These are phyloP conservation scores for Cydia splendana DNA, from an alignment of 1,140 invertebrate genomes.

Conservation along the genomic window DNA sequence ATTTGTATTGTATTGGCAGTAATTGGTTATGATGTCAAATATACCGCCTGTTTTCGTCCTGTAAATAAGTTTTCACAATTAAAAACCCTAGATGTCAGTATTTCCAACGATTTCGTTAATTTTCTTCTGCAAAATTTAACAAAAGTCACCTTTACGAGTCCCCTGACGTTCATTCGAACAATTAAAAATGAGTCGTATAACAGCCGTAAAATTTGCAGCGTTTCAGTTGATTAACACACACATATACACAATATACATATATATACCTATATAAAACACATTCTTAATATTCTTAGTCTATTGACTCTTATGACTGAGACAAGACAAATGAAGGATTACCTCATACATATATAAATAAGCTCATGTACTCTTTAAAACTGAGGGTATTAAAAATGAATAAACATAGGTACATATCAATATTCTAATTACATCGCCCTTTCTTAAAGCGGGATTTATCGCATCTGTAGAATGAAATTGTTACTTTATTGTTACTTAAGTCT, in stretches of 20 bases:
- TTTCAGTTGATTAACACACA: background rate
- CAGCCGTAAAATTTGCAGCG: constrained; percentile 10
- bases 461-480: too few relatives aligned
- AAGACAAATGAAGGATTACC: too few relatives aligned
- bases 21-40: background rate
- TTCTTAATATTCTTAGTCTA: too few relatives aligned
- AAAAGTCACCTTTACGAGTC: constrained; percentile 16
- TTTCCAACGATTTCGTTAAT: background rate
- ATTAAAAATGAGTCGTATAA: constrained; percentile 17
- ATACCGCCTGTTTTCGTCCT: background rate
- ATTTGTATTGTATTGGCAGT: background rate
- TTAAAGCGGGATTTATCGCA: too few relatives aligned
- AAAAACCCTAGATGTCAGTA: background rate
- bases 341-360: too few relatives aligned
- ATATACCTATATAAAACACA: too few relatives aligned
- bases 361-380: too few relatives aligned
- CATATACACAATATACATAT: background rate
- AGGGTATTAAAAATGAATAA: too few relatives aligned
- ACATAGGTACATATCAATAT: too few relatives aligned
- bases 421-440: too few relatives aligned
- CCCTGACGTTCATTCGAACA: background rate
- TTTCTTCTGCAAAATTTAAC: constrained; percentile 11
- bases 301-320: too few relatives aligned
- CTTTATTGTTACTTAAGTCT: too few relatives aligned
- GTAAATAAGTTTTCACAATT: background rate